phyloP scores from a whole-genome alignment of 1,140 invertebrate species.

The Caenorhabditis tropicalis region DNA sequence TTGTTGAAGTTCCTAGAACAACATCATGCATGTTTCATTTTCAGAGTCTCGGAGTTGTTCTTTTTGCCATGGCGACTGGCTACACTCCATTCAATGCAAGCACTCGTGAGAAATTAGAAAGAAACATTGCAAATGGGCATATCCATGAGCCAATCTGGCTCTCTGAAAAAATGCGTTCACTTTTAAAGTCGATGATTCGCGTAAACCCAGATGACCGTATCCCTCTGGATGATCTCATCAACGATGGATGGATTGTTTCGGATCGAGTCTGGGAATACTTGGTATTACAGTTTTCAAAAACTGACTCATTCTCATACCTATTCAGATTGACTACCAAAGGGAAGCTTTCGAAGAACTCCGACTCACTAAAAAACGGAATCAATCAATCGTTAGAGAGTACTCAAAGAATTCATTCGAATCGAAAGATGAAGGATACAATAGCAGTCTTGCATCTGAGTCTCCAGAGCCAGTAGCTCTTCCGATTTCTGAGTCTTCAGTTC shows the following conservation, averaged over 20 bases:
- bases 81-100: neutral
- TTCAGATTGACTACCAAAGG: neutral
- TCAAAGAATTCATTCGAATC: neutral
- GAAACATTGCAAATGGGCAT: neutral
- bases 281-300: too few relatives aligned
- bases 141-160: neutral
- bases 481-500: too few relatives aligned
- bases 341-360: neutral
- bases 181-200: neutral
- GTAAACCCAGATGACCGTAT: neutral
- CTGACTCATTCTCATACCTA: too few relatives aligned
- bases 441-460: neutral
- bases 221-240: neutral
- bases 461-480: too few relatives aligned
- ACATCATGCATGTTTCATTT: too few relatives aligned
- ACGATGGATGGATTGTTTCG: neutral
- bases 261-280: neutral
- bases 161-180: neutral
- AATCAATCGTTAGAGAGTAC: neutral
- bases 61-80: conserved; percentile 34
- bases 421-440: neutral
- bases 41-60: conserved; percentile 37
- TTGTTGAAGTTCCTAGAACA: neutral
- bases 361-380: too few relatives aligned
- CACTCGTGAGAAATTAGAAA: neutral